Conservation (phyloP, 2,797 vertebrate genomes). For the Eurystomus glaucurus region DNA sequence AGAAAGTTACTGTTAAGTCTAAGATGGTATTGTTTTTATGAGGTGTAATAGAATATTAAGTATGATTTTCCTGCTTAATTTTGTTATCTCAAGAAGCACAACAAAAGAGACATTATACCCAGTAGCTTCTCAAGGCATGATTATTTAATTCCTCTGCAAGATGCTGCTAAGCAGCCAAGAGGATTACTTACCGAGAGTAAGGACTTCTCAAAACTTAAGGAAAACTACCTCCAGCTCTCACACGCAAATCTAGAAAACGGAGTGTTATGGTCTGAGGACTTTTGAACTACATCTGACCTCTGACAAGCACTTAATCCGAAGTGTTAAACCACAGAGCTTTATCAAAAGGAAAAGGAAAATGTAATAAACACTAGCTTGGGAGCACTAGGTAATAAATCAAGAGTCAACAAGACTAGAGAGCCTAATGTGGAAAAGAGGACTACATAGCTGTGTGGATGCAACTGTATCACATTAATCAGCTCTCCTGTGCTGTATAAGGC, state of each 20-base stretch:
- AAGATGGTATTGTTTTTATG: slow-evolving; percentile 5
- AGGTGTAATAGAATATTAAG: slow-evolving; percentile 26
- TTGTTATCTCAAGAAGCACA: slow-evolving; percentile 17
- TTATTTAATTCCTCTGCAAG: background rate
- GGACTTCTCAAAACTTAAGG: background rate
- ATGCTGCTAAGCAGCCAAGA: background rate
- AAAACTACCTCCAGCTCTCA: background rate
- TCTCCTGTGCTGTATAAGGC: background rate
- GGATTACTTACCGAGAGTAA: background rate
- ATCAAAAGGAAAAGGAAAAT: slow-evolving; percentile 1
- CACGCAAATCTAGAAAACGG: background rate
- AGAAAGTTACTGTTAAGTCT: background rate
- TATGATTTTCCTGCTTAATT: background rate
- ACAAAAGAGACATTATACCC: background rate
- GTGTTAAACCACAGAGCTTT: background rate
- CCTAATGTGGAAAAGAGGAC: background rate
- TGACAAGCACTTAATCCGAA: background rate
- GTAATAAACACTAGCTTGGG: background rate
- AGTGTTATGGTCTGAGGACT: background rate
- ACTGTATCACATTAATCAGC: background rate
- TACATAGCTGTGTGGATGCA: background rate
- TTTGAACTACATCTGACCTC: background rate
- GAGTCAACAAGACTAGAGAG: background rate
- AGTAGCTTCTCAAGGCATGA: background rate
- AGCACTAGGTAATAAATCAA: background rate